phyloP scores from a whole-genome alignment of 2,797 vertebrate genomes.

The Xyrichtys novacula region DNA sequence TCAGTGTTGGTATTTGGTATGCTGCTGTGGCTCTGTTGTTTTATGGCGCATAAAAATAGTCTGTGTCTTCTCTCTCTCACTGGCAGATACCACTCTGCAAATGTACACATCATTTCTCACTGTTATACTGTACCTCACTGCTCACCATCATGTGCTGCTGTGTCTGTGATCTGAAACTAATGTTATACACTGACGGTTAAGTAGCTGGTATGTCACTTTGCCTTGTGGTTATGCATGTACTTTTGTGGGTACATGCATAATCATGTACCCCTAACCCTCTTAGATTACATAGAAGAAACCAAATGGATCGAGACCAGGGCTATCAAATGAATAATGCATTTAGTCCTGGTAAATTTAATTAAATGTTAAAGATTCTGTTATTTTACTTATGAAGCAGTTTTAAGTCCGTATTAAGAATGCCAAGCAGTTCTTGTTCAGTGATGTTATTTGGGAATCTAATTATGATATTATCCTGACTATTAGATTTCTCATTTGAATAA shows the following conservation, averaged over 20 bases:
- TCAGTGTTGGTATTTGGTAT: neutral
- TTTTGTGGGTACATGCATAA: neutral
- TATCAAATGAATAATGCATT: too few species aligned
- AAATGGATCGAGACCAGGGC: too few species aligned
- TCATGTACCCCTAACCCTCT: neutral
- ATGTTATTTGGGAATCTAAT: too few species aligned
- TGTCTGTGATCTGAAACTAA: neutral
- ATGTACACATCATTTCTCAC: neutral
- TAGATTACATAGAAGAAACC: neutral
- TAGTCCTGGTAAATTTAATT: too few species aligned
- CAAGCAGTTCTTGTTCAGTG: too few species aligned
- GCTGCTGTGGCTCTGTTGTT: neutral
- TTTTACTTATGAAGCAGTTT: too few species aligned
- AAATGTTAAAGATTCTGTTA: too few species aligned
- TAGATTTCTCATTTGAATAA: too few species aligned
- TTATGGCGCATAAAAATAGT: neutral
- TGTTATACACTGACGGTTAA: neutral
- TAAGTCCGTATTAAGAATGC: too few species aligned
- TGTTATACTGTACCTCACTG: neutral
- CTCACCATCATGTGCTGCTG: neutral
- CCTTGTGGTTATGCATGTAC: neutral
- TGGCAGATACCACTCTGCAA: neutral
- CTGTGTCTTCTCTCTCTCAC: slow-evolving; percentile 1
- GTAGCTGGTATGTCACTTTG: neutral
- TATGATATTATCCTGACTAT: too few species aligned